These are phyloP conservation scores for Thecophora atra DNA, from an alignment of 2,888 invertebrate genomes.

Conservation along the genomic window DNA sequence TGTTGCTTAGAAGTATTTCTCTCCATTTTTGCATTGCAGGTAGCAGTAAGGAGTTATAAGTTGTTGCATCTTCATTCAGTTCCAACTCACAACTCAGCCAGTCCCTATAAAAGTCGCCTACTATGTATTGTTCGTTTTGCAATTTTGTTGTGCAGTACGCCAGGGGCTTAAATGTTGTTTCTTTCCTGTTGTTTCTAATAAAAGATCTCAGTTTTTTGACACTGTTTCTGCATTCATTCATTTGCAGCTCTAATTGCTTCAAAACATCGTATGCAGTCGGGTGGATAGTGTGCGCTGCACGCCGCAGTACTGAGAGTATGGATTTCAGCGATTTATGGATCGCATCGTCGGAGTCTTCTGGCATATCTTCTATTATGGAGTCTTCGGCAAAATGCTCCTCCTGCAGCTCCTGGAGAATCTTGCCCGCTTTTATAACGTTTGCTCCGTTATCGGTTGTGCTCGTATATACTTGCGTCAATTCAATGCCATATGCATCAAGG, in stretches of 20 bases:
- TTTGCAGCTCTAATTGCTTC: background rate
- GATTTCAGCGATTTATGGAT: background rate
- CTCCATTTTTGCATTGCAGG: too few relatives aligned
- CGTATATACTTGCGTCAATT: constrained; percentile 39
- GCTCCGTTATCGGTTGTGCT: constrained; percentile 35
- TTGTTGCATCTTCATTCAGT: too few relatives aligned
- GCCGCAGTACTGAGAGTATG: too few relatives aligned
- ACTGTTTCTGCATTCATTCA: constrained; percentile 4
- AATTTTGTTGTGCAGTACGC: background rate
- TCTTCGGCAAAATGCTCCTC: constrained; percentile 7
- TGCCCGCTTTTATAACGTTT: constrained; percentile 28
- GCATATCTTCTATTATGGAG: background rate
- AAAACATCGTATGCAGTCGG: constrained; percentile 25
- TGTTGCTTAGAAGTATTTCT: too few relatives aligned
- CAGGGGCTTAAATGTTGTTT: background rate
- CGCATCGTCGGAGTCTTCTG: background rate
- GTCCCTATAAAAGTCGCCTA: too few relatives aligned
- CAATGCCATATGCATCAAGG: constrained; percentile 34
- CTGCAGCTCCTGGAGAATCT: background rate
- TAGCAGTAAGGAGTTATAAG: too few relatives aligned
- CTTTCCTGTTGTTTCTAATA: constrained; percentile 9
- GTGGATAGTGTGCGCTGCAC: constrained; percentile 28
- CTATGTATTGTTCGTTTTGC: background rate
- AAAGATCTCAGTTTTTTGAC: constrained; percentile 24
- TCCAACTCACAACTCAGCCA: too few relatives aligned